phyloP scores from a whole-genome alignment of 2,888 invertebrate genomes.

The Panzeria rudis region DNA sequence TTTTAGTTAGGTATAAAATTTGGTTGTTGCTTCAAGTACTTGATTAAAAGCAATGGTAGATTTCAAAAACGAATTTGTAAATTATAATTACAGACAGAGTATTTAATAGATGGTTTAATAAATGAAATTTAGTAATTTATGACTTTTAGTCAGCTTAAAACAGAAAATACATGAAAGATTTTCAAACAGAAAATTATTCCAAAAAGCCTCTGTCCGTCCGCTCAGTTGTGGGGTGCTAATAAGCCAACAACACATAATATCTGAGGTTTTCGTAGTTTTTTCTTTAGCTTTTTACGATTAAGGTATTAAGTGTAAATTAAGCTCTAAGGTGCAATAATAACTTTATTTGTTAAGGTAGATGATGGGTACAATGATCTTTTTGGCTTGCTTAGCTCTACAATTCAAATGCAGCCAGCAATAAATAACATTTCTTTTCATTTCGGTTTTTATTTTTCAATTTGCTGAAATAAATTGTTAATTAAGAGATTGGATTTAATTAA shows the following conservation, averaged over 20 bases:
- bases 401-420: background rate
- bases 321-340: constrained; percentile 37
- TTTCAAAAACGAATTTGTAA: constrained; percentile 50
- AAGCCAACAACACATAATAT: constrained; percentile 8
- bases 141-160: constrained; percentile 36
- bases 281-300: background rate
- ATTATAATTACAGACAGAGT: constrained; percentile 27
- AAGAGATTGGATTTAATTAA: background rate
- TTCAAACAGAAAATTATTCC: background rate
- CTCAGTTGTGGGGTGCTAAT: constrained; percentile 25
- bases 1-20: constrained; percentile 50
- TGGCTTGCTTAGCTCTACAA: background rate
- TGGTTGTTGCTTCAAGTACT: background rate
- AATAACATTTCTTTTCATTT: background rate
- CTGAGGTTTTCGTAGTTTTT: background rate
- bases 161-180: constrained; percentile 6
- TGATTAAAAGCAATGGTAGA: constrained; percentile 54
- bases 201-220: constrained; percentile 18
- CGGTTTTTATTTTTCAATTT: background rate
- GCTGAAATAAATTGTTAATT: background rate
- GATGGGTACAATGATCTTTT: constrained; percentile 65
- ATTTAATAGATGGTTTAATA: constrained; percentile 56
- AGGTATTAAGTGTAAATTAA: constrained; percentile 27
- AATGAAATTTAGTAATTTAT: constrained; percentile 65
- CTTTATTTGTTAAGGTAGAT: constrained; percentile 29